Percentiles rank a stretch among this genome's conserved stretches.
Evolutionary conservation across 2,888 invertebrate species (phyloP).

Genomic region (Pinctada fucata): DNA sequence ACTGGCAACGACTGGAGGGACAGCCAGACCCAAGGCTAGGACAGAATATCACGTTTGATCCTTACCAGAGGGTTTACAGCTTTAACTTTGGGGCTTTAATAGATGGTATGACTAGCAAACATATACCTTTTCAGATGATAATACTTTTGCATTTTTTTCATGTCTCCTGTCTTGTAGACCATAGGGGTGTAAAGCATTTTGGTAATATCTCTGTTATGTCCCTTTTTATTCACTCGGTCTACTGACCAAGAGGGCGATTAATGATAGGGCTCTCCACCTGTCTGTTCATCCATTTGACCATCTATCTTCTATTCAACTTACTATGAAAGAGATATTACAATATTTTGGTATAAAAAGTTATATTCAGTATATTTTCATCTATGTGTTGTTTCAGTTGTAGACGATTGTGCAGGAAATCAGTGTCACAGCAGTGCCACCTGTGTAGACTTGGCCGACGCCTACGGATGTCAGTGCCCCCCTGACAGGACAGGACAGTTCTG

Average conservation of each 20-base stretch:
- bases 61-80: neutral
- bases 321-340: no score
- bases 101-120: neutral
- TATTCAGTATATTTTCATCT: neutral
- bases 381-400: neutral
- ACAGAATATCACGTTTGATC: neutral
- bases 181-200: no score
- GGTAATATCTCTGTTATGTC: no score
- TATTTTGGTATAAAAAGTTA: no score
- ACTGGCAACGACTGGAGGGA: neutral
- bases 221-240: no score
- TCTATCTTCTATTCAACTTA: no score
- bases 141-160: no score
- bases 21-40: neutral
- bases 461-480: neutral
- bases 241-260: no score
- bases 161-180: no score
- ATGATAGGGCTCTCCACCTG: no score
- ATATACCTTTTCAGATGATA: no score
- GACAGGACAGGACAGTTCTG: neutral
- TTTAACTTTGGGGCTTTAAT: neutral
- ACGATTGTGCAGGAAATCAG: neutral
- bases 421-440: neutral
- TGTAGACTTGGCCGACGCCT: neutral
- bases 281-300: no score